Evolutionary conservation across 2,797 vertebrate genomes (phyloP), one percentile per base, ranked within the genome.

Genomic region (Eospalax fontanierii): DNA sequence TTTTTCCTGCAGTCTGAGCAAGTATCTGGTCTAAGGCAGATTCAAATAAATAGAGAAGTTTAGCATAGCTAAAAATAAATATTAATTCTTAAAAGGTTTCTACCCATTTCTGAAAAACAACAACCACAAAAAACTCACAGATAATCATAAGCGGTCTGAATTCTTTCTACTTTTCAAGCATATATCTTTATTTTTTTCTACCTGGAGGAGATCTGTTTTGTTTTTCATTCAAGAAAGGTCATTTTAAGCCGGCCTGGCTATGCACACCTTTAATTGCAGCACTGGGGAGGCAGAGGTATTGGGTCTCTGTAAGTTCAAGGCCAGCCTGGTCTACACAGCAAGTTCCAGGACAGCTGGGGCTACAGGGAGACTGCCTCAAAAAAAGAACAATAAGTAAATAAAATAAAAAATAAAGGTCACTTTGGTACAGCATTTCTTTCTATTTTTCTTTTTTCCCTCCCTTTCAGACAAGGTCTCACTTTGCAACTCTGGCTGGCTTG

Each of bases 141-240:
- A 70, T 18, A 28, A 33, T 70, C 2, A 59, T 68, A 90, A 93
- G 74, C 74, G 8, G 15, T 65, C 65, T 70, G 43, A 11, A 40
- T 76, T 75, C 59, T 78, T 57, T 24, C 81, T 93, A 86, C 65
- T 78, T 95, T 38, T 86, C 75, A 90, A 90, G 75, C 76, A 90
- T n/a, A n/a, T n/a, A 87, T 65, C 40, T 86, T 79, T 91, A n/a
- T 89, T 59, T 90, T 95, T 84, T 50, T 21, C 11, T 18, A 9
- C 75, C 46, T 78, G 73, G 40, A 75, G 40, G 40, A 75, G 26
- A 74, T 40, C 15, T 57, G 54, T 57, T 57, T 15, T 74, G 33
- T 38, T 10, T 71, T 14, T 26, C 26, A 40, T 74, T 40, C 4
- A 40, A 40, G 9, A 43, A 74, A 74, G 73, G 40, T 75, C 26